Evolutionary conservation across 2,888 invertebrate genomes (phyloP).

Genomic region (Dolichopus griseipennis): DNA sequence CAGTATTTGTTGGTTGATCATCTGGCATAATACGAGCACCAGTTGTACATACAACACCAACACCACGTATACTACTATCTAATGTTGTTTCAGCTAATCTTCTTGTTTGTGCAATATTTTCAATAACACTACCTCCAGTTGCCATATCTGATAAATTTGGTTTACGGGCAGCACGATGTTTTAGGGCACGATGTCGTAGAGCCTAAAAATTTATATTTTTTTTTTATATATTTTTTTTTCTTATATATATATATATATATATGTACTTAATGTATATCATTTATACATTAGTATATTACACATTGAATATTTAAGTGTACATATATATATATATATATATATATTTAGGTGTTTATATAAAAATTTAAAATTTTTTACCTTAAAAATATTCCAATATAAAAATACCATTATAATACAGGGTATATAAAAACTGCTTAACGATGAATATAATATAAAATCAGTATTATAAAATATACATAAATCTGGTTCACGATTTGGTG

Average conservation of each 20-base stretch:
- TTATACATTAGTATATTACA: too few relatives aligned
- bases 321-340: neutral
- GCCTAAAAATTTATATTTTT: conserved; percentile 51
- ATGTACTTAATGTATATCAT: neutral
- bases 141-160: conserved; percentile 65
- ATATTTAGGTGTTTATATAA: neutral
- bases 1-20: conserved; percentile 80
- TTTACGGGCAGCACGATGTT: conserved; percentile 70
- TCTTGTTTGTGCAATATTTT: conserved; percentile 76
- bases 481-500: conserved; percentile 71
- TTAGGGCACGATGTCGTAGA: conserved; percentile 72
- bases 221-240: neutral
- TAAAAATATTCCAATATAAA: conserved; percentile 95
- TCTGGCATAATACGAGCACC: conserved; percentile 52
- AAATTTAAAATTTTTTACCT: conserved; percentile 50
- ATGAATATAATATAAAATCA: conserved; percentile 96
- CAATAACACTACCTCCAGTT: conserved; percentile 73
- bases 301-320: too few relatives aligned
- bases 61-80: conserved; percentile 30
- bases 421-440: conserved; percentile 96
- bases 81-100: conserved; percentile 72
- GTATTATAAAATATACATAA: conserved; percentile 95
- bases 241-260: neutral
- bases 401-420: conserved; percentile 98
- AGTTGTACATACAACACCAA: conserved; percentile 37